A percentile compares a stretch with the other conserved stretches of the same genome.
phyloP scores from a whole-genome alignment of 2,888 invertebrate species.

The Eubasilissa splendida region DNA sequence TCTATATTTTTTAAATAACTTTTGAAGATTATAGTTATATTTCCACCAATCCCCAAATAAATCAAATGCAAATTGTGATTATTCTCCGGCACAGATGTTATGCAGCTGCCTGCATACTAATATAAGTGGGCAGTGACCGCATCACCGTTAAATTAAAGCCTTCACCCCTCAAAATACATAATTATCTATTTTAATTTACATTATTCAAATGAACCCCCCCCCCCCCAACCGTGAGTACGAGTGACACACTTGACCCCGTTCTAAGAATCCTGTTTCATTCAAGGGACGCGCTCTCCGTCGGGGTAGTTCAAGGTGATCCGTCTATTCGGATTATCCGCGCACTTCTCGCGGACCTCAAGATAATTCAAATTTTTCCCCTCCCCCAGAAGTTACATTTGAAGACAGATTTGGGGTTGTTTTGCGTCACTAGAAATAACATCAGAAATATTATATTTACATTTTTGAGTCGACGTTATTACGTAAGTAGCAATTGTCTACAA shows the following conservation, averaged over 20 bases:
- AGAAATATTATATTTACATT: no score
- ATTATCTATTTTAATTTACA: slow-evolving; percentile 42
- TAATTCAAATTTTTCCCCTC: not conserved
- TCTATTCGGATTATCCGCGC: slow-evolving; percentile 9
- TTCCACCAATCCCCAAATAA: no score
- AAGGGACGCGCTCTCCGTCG: not conserved
- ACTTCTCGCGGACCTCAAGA: not conserved
- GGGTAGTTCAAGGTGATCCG: slow-evolving; percentile 11
- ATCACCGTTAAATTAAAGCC: slow-evolving; percentile 30
- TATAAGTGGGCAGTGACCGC: not conserved
- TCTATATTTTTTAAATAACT: no score
- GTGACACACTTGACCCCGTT: slow-evolving; percentile 41
- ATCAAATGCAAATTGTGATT: not conserved
- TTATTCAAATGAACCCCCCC: slow-evolving; percentile 42
- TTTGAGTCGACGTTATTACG: no score
- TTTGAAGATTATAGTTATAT: no score
- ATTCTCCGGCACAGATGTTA: slow-evolving; percentile 9
- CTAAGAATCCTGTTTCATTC: slow-evolving; percentile 10
- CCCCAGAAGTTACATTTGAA: no score
- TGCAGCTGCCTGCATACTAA: slow-evolving; percentile 11
- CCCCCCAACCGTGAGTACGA: not conserved
- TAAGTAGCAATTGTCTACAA: no score
- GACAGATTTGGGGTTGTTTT: no score
- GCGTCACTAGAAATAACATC: no score
- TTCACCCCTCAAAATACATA: slow-evolving; percentile 36